Conservation (phyloP, 2,888 invertebrate genomes). For the Bugulina stolonifera region DNA sequence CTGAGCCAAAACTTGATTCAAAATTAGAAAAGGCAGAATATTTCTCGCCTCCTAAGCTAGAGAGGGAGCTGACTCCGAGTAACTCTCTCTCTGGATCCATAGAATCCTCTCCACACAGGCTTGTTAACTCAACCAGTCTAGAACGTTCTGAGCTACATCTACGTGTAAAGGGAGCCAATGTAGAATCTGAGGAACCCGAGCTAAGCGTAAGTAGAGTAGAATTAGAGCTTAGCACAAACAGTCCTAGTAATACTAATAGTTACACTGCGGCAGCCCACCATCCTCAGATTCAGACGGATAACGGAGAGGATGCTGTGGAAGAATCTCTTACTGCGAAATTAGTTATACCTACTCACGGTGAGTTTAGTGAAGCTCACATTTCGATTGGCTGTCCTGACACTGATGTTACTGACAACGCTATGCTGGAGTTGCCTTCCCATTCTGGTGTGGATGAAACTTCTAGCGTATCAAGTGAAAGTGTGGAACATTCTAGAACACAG, state of each 20-base stretch:
- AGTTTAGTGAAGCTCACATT: neutral
- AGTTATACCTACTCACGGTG: neutral
- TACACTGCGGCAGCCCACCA: no score
- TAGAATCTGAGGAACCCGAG: neutral
- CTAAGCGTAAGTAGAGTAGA: neutral
- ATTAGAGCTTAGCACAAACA: neutral
- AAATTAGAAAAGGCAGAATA: neutral
- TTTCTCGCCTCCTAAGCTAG: constrained; percentile 9
- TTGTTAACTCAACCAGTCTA: neutral
- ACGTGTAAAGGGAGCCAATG: neutral
- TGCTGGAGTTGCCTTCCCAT: neutral
- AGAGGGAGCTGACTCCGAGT: neutral
- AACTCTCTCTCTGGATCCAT: neutral
- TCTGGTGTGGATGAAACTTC: neutral
- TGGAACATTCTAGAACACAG: constrained; percentile 19
- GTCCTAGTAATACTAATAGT: no score
- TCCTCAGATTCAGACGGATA: no score
- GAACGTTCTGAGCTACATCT: neutral
- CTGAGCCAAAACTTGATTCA: neutral
- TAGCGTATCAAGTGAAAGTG: constrained; percentile 6
- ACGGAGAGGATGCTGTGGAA: no score
- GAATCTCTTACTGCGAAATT: neutral
- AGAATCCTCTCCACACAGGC: neutral
- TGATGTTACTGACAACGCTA: neutral
- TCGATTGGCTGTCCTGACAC: neutral